A percentile compares a stretch with the other conserved stretches of the same genome.
Conservation (phyloP, 2,888 invertebrate genomes). For the Chaitophorus viminalis region DNA sequence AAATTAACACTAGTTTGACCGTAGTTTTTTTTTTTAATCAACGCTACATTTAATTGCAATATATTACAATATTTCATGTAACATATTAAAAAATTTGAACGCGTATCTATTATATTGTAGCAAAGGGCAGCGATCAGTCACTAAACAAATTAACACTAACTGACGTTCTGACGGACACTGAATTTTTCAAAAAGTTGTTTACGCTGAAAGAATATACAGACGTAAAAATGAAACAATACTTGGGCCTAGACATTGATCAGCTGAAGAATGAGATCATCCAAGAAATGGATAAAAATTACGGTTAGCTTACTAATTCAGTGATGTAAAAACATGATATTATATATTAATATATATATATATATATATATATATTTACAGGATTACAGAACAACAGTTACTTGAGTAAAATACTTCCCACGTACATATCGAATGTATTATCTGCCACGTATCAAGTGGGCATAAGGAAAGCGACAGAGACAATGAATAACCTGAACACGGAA, state of each 20-base stretch:
- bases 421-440: not conserved
- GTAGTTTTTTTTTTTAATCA: not conserved
- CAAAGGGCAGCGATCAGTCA: not conserved
- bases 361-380: not conserved
- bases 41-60: not conserved
- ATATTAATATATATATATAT: no score
- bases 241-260: not conserved
- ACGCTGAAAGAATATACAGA: not conserved
- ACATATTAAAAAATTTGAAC: no score
- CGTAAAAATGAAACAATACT: not conserved
- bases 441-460: not conserved
- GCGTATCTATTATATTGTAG: not conserved
- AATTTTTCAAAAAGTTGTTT: not conserved
- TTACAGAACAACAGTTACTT: not conserved
- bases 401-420: not conserved
- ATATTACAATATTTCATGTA: no score
- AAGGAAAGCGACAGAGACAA: not conserved
- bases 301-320: no score
- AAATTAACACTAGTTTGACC: not conserved
- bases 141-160: not conserved
- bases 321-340: no score
- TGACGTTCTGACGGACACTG: not conserved
- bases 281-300: not conserved
- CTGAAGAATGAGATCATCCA: not conserved
- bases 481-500: not conserved